A percentile compares a stretch with the other conserved stretches of the same genome.
These are phyloP conservation scores for Ranitomeya variabilis DNA, from an alignment of 2,113 vertebrate genomes.

Conservation along the genomic window DNA sequence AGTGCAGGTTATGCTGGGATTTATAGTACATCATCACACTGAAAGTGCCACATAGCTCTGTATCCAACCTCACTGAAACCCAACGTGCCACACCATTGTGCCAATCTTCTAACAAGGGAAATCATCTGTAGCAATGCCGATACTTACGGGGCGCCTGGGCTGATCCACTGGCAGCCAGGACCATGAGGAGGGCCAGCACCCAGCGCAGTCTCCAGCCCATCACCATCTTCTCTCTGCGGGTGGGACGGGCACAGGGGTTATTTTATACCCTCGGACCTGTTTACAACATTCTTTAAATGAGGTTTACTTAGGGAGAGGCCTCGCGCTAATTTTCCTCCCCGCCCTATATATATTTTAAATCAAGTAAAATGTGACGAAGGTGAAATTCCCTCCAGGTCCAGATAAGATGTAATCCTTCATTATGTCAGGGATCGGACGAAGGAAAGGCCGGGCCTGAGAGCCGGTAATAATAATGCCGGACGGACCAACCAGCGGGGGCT, in stretches of 20 bases:
- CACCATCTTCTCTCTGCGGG: neutral
- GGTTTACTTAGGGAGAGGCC: constrained; percentile 38
- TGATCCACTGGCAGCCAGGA: neutral
- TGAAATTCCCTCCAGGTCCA: neutral
- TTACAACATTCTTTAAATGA: neutral
- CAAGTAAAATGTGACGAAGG: constrained; percentile 3
- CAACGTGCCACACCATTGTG: neutral
- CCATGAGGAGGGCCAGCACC: neutral
- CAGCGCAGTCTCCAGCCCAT: neutral
- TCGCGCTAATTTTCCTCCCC: neutral
- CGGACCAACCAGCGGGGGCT: no score
- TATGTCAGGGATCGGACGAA: neutral
- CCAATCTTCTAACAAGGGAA: neutral
- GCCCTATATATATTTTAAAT: neutral
- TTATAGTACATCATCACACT: neutral
- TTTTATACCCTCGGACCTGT: constrained; percentile 31
- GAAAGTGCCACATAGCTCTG: no score
- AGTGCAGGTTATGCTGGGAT: neutral
- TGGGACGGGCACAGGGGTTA: neutral
- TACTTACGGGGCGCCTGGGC: neutral
- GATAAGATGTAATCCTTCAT: neutral
- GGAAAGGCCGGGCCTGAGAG: neutral
- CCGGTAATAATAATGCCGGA: no score
- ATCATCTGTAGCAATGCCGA: neutral
- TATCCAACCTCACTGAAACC: neutral